Evolutionary conservation across 2,113 vertebrate species (phyloP), one percentile per base, ranked within the genome.

Genomic region (Nicator chloris): DNA sequence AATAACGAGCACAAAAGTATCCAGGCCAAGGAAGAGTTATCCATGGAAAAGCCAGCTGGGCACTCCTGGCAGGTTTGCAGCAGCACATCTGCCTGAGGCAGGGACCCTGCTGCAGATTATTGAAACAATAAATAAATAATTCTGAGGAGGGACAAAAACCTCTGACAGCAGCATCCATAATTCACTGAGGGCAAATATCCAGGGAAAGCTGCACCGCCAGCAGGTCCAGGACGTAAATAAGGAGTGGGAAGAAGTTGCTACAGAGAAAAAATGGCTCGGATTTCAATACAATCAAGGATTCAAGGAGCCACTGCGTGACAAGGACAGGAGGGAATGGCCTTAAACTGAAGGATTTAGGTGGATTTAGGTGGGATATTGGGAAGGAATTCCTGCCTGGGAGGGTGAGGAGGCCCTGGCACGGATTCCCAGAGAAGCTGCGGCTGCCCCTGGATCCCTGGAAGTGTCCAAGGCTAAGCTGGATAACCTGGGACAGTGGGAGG

Each of bases 151-250:
- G 30, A 19, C 68, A 73, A 39, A 42, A 78, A 13, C 13, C 11
- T 31, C 50, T 10, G 31, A 6, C 86, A 76, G 54, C 12, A 49
- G 10, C 39, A n/a, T 31, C 24, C 69, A 45, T 7, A 28, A 68
- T 21, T 20, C 44, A 26, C 16, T 0, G 11, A 17, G 71, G 44
- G 57, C 20, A 66, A 28, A 19, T 4, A 44, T 5, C 49, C 68
- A 31, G 75, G 76, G 83, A 30, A n/a, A 45, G 11, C 85, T 42
- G 81, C 18, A 1, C 4, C 23, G 54, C 59, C 16, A 15, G 51
- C 0, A 7, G 7, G 23, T 6, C 53, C 17, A 28, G 18, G 6
- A 13, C 3, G 31, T 1, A 7, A 33, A 8, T 1, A 4, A 44
- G 31, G 45, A 31, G 37, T 11, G 54, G 45, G 65, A 23, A 27